Conservation (phyloP, 2,888 invertebrate species). For the Physocephala rufipes region DNA sequence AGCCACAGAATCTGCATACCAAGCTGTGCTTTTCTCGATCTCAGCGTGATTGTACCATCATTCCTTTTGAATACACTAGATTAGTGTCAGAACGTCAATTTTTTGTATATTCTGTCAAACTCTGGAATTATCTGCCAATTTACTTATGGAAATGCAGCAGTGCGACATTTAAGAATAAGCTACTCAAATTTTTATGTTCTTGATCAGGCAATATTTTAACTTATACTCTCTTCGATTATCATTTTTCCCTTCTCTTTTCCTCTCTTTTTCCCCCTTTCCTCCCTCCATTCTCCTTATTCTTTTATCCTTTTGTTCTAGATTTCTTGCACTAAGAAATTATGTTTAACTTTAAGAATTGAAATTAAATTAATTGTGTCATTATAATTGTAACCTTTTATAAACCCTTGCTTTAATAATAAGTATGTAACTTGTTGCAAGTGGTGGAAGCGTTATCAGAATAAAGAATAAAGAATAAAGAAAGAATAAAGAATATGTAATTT, state of each 20-base stretch:
- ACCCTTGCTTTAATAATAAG: too few relatives aligned
- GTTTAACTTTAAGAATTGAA: too few relatives aligned
- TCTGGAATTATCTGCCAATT: conserved; percentile 2
- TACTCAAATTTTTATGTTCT: background rate
- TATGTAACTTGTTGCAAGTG: too few relatives aligned
- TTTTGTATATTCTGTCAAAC: background rate
- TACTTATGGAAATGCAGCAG: background rate
- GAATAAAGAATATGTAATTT: too few relatives aligned
- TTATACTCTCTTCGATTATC: background rate
- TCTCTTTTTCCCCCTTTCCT: background rate
- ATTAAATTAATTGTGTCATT: too few relatives aligned
- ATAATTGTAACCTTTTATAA: too few relatives aligned
- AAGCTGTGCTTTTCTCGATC: background rate
- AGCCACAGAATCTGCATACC: background rate
- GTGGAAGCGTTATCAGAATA: too few relatives aligned
- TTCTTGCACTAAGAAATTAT: too few relatives aligned
- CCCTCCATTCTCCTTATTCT: background rate
- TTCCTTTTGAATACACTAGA: background rate
- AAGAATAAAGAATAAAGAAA: too few relatives aligned
- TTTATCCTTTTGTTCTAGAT: background rate
- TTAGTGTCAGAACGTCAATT: conserved; percentile 10
- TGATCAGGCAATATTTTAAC: background rate
- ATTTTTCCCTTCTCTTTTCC: background rate
- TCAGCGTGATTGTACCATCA: background rate
- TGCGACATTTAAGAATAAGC: background rate